A percentile compares a stretch with the other conserved stretches of the same genome.
phyloP scores from a whole-genome alignment of 2,797 vertebrate genomes.

The Caiman crocodilus region DNA sequence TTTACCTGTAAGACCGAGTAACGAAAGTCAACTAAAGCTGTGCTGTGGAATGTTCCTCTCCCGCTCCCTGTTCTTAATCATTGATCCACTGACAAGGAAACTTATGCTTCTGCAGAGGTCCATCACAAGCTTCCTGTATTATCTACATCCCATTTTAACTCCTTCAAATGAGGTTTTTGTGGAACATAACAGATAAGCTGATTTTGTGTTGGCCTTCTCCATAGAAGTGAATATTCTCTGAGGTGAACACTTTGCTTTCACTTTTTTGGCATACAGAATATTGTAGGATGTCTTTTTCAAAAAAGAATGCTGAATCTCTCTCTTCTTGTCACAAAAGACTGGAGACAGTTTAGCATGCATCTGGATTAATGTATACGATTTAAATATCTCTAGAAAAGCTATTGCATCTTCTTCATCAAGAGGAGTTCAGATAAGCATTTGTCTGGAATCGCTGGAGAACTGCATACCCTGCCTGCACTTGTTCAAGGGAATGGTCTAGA shows the following conservation, averaged over 20 bases:
- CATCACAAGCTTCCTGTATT: background rate
- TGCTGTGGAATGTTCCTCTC: background rate
- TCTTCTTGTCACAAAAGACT: background rate
- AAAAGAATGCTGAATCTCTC: rapidly evolving
- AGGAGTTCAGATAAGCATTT: too few relatives aligned
- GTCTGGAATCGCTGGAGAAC: too few relatives aligned
- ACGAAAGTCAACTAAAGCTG: rapidly evolving
- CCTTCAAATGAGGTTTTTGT: background rate
- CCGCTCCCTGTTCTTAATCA: rapidly evolving
- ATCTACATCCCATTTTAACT: background rate
- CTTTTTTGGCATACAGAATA: background rate
- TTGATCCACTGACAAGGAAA: background rate
- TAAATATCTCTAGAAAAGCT: background rate
- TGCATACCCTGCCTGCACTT: too few relatives aligned
- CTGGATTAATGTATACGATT: background rate
- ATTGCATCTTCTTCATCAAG: too few relatives aligned
- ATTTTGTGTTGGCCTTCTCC: background rate
- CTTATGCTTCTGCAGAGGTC: background rate
- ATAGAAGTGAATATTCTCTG: background rate
- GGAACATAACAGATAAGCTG: rapidly evolving
- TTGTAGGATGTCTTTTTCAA: background rate
- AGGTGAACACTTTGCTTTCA: background rate
- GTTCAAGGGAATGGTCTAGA: too few relatives aligned
- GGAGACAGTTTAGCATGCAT: background rate
- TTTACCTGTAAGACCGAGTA: background rate